Conservation (phyloP, 1,140 invertebrate genomes). For the Heterodera schachtii region DNA sequence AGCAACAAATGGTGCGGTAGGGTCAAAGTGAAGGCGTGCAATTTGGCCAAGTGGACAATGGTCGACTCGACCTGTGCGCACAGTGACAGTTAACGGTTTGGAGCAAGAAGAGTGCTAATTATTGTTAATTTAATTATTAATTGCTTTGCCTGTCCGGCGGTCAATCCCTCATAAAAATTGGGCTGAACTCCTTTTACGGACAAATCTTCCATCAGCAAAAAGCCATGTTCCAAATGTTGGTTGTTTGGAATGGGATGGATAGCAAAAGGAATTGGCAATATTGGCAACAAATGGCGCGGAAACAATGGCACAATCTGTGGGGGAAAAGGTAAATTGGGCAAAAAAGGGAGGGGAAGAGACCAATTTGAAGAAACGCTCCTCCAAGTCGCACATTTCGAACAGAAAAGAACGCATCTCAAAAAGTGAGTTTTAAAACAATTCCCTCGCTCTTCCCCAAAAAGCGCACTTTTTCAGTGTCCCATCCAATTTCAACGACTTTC, state of each 20-base stretch:
- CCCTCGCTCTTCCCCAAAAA: too few species aligned
- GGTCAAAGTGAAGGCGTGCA: slow-evolving; percentile 27
- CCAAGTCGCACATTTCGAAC: slow-evolving; percentile 22
- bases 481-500: background rate
- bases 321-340: background rate
- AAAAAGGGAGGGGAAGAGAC: background rate
- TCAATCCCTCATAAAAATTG: slow-evolving; percentile 23
- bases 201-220: slow-evolving; percentile 24
- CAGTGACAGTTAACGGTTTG: background rate
- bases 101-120: too few species aligned
- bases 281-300: background rate
- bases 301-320: slow-evolving; percentile 9
- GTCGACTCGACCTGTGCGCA: slow-evolving; percentile 24
- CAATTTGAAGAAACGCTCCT: slow-evolving; percentile 22
- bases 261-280: slow-evolving; percentile 19
- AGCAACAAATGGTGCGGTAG: slow-evolving; percentile 6
- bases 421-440: background rate
- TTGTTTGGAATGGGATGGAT: slow-evolving; percentile 1
- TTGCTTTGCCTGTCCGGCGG: slow-evolving; percentile 10
- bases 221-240: slow-evolving; percentile 17
- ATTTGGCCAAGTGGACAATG: slow-evolving; percentile 27
- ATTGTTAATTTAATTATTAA: background rate
- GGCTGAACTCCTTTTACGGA: slow-evolving; percentile 12
- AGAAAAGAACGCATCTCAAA: slow-evolving; percentile 12
- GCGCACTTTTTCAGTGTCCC: background rate